Percentiles rank a stretch among this genome's conserved stretches.
Evolutionary conservation across 2,888 invertebrate genomes (phyloP).

Genomic region (Hedychridium roseum): DNA sequence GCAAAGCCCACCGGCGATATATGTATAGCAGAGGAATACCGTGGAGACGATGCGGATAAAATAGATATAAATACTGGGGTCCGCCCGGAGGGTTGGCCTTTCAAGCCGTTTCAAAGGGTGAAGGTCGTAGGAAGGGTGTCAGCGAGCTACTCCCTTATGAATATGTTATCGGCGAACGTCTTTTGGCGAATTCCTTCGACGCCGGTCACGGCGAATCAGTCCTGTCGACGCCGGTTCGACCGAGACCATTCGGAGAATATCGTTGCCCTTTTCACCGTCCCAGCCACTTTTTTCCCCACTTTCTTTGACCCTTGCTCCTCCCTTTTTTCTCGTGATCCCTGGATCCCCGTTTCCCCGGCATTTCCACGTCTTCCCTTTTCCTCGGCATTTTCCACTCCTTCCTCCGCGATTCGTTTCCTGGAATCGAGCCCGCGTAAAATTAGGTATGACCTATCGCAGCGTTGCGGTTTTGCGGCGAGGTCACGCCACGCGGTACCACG

Average conservation of each 20-base stretch:
- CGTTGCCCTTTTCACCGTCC: not conserved
- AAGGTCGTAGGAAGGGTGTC: conserved; percentile 8
- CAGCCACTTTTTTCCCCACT: not conserved
- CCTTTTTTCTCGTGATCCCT: no score
- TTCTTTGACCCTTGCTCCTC: no score
- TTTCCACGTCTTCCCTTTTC: no score
- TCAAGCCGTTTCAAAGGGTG: conserved; percentile 28
- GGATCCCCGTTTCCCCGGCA: no score
- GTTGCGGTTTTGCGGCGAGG: conserved; percentile 41
- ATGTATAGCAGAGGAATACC: no score
- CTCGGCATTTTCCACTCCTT: conserved; percentile 30
- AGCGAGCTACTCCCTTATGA: conserved; percentile 43
- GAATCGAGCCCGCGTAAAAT: conserved; percentile 29
- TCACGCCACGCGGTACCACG: conserved; percentile 1
- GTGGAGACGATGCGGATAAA: conserved; percentile 11
- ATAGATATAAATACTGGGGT: conserved; percentile 25
- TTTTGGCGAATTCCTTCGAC: conserved; percentile 30
- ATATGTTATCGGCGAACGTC: conserved; percentile 46
- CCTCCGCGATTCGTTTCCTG: conserved; percentile 29
- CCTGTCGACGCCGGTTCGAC: conserved; percentile 28
- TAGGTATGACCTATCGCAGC: conserved; percentile 29
- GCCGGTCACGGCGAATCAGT: conserved; percentile 18
- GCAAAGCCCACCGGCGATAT: no score
- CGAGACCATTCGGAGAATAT: conserved; percentile 7
- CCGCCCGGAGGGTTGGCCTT: conserved; percentile 22